These are phyloP conservation scores for Amia ocellicauda DNA, from an alignment of 2,113 vertebrate species.

Conservation along the genomic window DNA sequence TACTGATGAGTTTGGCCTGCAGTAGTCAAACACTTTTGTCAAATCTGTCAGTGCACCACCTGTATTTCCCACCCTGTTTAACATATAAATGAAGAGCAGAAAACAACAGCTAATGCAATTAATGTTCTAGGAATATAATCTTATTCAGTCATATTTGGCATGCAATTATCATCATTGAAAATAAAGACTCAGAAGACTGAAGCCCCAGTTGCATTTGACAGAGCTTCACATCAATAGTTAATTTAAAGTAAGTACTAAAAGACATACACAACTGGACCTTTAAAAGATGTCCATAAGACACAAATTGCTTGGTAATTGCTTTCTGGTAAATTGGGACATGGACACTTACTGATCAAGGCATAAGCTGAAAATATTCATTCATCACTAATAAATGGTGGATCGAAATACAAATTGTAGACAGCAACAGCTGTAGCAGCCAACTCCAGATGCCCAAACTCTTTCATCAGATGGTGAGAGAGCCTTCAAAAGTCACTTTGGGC, in stretches of 20 bases:
- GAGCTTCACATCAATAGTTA: background rate
- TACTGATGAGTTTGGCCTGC: slow-evolving; percentile 46
- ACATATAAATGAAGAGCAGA: slow-evolving; percentile 38
- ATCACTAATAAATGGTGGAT: slow-evolving; percentile 35
- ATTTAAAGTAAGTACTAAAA: slow-evolving; percentile 2
- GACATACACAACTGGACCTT: slow-evolving; percentile 4
- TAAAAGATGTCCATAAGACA: slow-evolving; percentile 33
- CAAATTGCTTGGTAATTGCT: slow-evolving; percentile 34
- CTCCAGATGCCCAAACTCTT: slow-evolving; percentile 58
- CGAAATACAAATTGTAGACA: slow-evolving; percentile 61
- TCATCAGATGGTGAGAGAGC: slow-evolving; percentile 47
- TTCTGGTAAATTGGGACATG: slow-evolving; percentile 32
- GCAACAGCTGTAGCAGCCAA: slow-evolving; percentile 60
- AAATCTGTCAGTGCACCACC: slow-evolving; percentile 41
- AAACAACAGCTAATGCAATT: slow-evolving; percentile 24
- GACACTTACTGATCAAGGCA: slow-evolving; percentile 57
- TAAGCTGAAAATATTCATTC: slow-evolving; percentile 44
- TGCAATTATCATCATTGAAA: too few relatives aligned
- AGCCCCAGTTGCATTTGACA: too few relatives aligned
- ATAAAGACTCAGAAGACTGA: too few relatives aligned
- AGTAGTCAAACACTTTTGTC: slow-evolving; percentile 35
- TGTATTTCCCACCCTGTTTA: slow-evolving; percentile 34
- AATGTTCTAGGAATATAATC: slow-evolving; percentile 20
- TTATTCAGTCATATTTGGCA: slow-evolving; percentile 8
- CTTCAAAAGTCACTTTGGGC: slow-evolving; percentile 50